phyloP scores from a whole-genome alignment of 2,888 invertebrate genomes.

The Protula sp. region DNA sequence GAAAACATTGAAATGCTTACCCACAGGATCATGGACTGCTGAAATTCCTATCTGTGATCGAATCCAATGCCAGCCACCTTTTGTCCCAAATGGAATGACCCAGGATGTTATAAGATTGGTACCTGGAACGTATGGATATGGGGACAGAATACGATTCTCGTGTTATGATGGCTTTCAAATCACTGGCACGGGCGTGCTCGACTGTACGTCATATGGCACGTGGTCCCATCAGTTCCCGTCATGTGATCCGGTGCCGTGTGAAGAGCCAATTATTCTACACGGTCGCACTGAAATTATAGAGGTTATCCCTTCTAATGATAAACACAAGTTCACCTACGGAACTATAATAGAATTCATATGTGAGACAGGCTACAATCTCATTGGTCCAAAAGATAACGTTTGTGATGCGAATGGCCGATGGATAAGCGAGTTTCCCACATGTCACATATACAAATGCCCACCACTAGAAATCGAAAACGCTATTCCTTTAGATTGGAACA shows the following conservation, averaged over 20 bases:
- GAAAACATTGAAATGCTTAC: background rate
- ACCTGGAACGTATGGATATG: background rate
- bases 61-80: too few species aligned
- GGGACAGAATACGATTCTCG: background rate
- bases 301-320: background rate
- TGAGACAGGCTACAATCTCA: slow-evolving; percentile 8
- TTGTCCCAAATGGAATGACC: background rate
- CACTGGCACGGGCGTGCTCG: background rate
- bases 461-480: background rate
- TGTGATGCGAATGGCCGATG: slow-evolving; percentile 6
- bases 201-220: background rate
- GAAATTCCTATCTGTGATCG: too few species aligned
- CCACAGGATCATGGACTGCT: too few species aligned
- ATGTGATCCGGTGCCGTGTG: background rate
- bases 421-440: slow-evolving; percentile 5
- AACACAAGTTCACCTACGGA: slow-evolving; percentile 4
- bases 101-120: background rate
- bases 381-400: background rate
- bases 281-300: background rate
- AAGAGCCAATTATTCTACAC: background rate
- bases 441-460: background rate
- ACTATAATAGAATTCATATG: slow-evolving; percentile 12
- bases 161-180: background rate
- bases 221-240: background rate
- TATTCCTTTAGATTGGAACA: too few species aligned